phyloP scores from a whole-genome alignment of 2,113 vertebrate genomes.

The Clarias gariepinus region DNA sequence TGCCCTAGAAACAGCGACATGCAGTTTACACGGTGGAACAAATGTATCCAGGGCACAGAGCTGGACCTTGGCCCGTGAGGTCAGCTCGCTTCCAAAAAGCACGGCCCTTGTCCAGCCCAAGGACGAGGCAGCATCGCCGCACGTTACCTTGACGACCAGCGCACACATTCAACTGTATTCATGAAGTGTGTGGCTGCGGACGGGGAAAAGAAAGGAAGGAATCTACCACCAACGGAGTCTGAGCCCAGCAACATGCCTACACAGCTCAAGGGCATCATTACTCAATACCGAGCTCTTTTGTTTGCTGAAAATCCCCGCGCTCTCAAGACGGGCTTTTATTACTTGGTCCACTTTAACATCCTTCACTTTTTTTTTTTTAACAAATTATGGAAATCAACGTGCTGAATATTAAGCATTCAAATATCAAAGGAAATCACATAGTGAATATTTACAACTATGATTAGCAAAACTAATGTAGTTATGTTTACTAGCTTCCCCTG shows the following conservation, averaged over 20 bases:
- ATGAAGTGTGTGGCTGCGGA: slow-evolving; percentile 10
- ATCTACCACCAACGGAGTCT: slow-evolving; percentile 15
- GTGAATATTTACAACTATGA: not conserved
- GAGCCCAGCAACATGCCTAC: slow-evolving; percentile 33
- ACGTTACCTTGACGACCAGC: slow-evolving; percentile 48
- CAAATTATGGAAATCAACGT: slow-evolving; percentile 13
- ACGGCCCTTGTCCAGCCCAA: slow-evolving; percentile 43
- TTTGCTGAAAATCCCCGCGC: slow-evolving; percentile 17
- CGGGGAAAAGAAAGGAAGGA: slow-evolving; percentile 33
- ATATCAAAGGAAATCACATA: not conserved
- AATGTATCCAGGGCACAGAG: slow-evolving; percentile 27
- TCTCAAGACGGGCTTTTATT: slow-evolving; percentile 5
- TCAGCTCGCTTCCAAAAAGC: slow-evolving; percentile 53
- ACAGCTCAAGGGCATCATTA: slow-evolving; percentile 26
- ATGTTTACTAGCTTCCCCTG: slow-evolving; percentile 8
- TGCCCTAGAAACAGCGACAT: slow-evolving; percentile 79
- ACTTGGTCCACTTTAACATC: not conserved
- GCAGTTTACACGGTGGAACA: slow-evolving; percentile 47
- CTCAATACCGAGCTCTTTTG: slow-evolving; percentile 19
- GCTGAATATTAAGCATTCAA: not conserved
- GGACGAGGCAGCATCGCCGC: slow-evolving; percentile 40
- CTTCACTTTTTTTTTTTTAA: not conserved
- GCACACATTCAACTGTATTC: slow-evolving; percentile 28
- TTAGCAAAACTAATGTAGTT: not conserved
- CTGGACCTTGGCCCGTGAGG: slow-evolving; percentile 35